phyloP scores from a whole-genome alignment of 2,888 invertebrate genomes.

The Sipha maydis region DNA sequence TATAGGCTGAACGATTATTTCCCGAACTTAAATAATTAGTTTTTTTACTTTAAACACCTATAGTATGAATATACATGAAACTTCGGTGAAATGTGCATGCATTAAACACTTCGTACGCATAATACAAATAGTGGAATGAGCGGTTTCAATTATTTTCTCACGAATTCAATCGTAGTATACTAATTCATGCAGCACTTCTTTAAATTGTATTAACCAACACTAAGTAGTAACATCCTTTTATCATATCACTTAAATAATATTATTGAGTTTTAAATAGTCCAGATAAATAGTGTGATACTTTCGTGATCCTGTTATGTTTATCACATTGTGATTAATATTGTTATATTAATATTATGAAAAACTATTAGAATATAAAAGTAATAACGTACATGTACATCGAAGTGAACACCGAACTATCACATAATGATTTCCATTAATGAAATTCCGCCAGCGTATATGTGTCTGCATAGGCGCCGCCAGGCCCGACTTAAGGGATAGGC shows the following conservation, averaged over 20 bases:
- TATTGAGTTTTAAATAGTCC: background rate
- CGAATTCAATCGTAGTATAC: background rate
- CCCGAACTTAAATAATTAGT: too few species aligned
- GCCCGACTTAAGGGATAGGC: too few species aligned
- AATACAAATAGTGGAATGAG: background rate
- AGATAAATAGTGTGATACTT: background rate
- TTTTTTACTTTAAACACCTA: too few species aligned
- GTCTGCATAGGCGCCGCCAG: too few species aligned
- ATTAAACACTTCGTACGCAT: background rate
- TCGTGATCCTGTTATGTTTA: background rate
- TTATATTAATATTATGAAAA: too few species aligned
- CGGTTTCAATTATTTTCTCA: background rate
- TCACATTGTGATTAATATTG: too few species aligned
- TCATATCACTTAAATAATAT: background rate
- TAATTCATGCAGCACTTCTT: background rate
- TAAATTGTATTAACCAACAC: background rate
- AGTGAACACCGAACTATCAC: background rate
- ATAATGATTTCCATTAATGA: background rate
- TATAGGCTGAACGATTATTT: too few species aligned
- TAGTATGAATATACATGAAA: too few species aligned
- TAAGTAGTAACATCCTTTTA: conserved; percentile 1
- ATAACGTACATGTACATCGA: background rate
- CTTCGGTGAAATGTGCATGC: background rate
- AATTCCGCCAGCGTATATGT: background rate
- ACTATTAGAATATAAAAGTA: too few species aligned